These are phyloP conservation scores for Burhinus bistriatus DNA, from an alignment of 2,113 vertebrate species.

Conservation along the genomic window DNA sequence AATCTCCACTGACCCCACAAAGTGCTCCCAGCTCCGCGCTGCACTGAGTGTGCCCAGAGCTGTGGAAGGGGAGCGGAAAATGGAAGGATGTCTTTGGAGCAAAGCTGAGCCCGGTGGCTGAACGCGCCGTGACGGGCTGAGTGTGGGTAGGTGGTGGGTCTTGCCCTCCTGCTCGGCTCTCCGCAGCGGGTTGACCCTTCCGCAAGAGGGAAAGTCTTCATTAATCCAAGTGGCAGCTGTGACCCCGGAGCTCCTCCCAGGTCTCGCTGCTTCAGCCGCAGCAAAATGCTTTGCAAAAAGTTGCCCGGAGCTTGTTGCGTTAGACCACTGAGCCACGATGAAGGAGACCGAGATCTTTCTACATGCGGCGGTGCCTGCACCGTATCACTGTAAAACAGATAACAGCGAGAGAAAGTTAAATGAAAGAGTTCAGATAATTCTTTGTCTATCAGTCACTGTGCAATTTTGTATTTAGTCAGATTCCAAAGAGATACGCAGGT, in stretches of 20 bases:
- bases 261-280: neutral
- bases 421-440: neutral
- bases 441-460: neutral
- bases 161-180: neutral
- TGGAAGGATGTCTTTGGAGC: too few species aligned
- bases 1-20: neutral
- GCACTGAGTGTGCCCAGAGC: neutral
- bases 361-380: rapidly evolving
- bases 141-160: neutral
- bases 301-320: neutral
- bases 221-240: too few species aligned
- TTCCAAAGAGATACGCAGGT: neutral
- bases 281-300: neutral
- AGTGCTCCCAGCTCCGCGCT: neutral
- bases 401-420: neutral
- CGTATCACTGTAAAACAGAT: neutral
- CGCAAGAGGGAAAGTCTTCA: neutral
- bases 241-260: neutral
- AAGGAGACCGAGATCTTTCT: neutral
- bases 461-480: neutral
- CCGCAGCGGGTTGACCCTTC: neutral
- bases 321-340: neutral
- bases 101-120: neutral
- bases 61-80: neutral
- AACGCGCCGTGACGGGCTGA: neutral